phyloP scores from a whole-genome alignment of 2,888 invertebrate species.

The Meloe dianella region DNA sequence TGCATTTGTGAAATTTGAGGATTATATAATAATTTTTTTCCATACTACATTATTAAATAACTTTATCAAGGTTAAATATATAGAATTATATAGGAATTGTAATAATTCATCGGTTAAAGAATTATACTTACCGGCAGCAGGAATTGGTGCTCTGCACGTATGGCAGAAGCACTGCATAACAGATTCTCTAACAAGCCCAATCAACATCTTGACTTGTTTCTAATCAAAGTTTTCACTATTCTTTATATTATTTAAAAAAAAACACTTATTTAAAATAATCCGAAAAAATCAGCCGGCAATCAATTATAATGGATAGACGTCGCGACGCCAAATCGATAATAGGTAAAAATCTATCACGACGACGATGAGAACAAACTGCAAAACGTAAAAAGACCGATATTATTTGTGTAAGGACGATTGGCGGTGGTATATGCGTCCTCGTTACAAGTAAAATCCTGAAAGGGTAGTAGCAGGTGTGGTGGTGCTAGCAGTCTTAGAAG shows the following conservation, averaged over 20 bases:
- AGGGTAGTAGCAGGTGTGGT: constrained; percentile 56
- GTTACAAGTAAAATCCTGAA: constrained; percentile 12
- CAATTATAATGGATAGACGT: background rate
- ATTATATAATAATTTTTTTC: background rate
- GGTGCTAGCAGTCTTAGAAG: constrained; percentile 48
- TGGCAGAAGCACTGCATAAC: constrained; percentile 94
- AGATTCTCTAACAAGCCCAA: constrained; percentile 88
- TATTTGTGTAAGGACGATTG: constrained; percentile 44
- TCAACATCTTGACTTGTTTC: constrained; percentile 70
- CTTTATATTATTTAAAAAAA: background rate
- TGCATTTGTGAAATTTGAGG: background rate
- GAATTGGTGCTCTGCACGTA: constrained; percentile 86
- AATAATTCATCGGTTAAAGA: background rate
- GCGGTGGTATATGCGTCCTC: constrained; percentile 46
- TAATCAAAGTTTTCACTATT: constrained; percentile 7
- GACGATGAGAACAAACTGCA: background rate
- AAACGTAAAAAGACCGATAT: constrained; percentile 22
- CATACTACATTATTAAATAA: background rate
- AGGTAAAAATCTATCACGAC: constrained; percentile 1
- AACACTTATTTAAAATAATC: constrained; percentile 13
- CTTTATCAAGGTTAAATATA: constrained; percentile 8
- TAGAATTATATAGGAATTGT: background rate
- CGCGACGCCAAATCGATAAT: background rate
- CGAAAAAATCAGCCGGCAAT: background rate
- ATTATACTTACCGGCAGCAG: constrained; percentile 73